Percentiles rank a stretch among this genome's conserved stretches.
Conservation (phyloP, 2,113 vertebrate species). For the Gavia stellata region DNA sequence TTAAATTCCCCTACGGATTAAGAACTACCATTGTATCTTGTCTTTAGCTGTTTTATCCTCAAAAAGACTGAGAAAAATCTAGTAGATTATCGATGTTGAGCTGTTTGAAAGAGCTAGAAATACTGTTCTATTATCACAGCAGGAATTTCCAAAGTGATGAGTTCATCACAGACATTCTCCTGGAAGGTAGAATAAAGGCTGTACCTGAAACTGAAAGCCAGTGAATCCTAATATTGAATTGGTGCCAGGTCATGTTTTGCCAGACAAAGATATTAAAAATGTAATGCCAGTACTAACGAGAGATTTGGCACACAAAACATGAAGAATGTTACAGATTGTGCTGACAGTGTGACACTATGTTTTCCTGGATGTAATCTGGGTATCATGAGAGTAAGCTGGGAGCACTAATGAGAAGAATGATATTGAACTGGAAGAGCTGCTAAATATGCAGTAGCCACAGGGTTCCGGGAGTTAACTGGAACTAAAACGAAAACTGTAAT, state of each 20-base stretch:
- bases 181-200: slow-evolving; percentile 43
- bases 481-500: slow-evolving; percentile 28
- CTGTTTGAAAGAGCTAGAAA: slow-evolving; percentile 28
- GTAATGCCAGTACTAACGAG: slow-evolving; percentile 35
- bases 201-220: slow-evolving; percentile 44
- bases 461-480: slow-evolving; percentile 54
- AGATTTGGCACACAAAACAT: slow-evolving; percentile 25
- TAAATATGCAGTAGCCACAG: slow-evolving; percentile 65
- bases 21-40: not conserved
- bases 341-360: slow-evolving; percentile 59
- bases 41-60: slow-evolving; percentile 3
- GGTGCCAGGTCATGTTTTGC: slow-evolving; percentile 48
- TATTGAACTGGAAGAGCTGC: slow-evolving; percentile 59
- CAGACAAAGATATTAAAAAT: slow-evolving; percentile 63
- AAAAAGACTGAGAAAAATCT: slow-evolving; percentile 50
- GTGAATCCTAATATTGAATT: not conserved
- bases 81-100: not conserved
- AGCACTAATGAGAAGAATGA: slow-evolving; percentile 58
- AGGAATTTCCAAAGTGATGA: slow-evolving; percentile 38
- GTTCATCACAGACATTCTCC: slow-evolving; percentile 39
- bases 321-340: slow-evolving; percentile 52
- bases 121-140: slow-evolving; percentile 50
- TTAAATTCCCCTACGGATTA: not conserved
- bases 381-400: slow-evolving; percentile 60
- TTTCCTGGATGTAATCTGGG: slow-evolving; percentile 66